These are phyloP conservation scores for Melieria crassipennis DNA, from an alignment of 2,888 invertebrate species.

Conservation along the genomic window DNA sequence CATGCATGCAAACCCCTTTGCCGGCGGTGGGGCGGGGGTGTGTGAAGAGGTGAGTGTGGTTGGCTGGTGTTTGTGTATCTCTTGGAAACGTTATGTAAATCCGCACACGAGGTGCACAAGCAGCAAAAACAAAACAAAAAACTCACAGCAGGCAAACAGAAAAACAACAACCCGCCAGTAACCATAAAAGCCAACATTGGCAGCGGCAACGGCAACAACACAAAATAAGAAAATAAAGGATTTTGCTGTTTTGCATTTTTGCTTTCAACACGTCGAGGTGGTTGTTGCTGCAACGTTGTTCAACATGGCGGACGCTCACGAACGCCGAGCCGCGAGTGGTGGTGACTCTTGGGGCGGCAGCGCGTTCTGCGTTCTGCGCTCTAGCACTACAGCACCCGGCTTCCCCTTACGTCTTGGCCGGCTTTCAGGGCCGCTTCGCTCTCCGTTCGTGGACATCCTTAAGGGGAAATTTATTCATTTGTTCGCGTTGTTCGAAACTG, in stretches of 20 bases:
- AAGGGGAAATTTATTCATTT: constrained; percentile 55
- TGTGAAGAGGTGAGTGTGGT: no score
- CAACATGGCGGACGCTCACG: constrained; percentile 21
- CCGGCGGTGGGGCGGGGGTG: neutral
- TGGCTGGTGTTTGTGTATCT: constrained; percentile 24
- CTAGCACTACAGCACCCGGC: no score
- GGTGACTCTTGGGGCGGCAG: neutral
- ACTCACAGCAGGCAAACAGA: constrained; percentile 27
- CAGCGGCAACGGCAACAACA: constrained; percentile 23
- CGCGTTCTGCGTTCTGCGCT: no score
- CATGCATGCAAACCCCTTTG: neutral
- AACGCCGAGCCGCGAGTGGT: neutral
- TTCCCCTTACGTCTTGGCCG: no score
- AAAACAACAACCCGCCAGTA: neutral
- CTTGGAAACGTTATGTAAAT: constrained; percentile 51
- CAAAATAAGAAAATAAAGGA: constrained; percentile 24
- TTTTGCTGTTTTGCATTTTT: constrained; percentile 37
- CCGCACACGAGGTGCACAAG: constrained; percentile 1
- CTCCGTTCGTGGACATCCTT: constrained; percentile 44
- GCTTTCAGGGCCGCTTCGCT: constrained; percentile 13
- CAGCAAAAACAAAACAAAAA: constrained; percentile 10
- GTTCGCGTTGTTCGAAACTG: constrained; percentile 3
- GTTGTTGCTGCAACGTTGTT: constrained; percentile 14
- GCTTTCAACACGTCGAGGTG: constrained; percentile 26
- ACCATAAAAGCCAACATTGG: constrained; percentile 21